Conservation (phyloP, 2,113 vertebrate species). For the Macquaria australasica region DNA sequence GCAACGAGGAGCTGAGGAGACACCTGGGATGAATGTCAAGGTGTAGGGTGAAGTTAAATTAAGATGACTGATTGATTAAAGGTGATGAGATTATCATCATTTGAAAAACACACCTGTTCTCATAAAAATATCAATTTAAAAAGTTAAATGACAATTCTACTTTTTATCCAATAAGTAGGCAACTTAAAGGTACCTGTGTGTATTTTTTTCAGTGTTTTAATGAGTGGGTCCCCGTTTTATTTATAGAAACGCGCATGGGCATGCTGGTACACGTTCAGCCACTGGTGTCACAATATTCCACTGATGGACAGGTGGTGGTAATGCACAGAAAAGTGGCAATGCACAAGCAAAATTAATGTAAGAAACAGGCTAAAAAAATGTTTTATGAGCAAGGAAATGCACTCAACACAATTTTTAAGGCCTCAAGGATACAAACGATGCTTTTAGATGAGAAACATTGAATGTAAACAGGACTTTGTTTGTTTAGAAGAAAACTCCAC, state of each 20-base stretch:
- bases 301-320: not conserved
- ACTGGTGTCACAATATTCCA: not conserved
- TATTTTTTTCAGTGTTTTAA: not conserved
- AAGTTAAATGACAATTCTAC: not conserved
- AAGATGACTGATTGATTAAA: not conserved
- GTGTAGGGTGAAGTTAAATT: not conserved
- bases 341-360: not conserved
- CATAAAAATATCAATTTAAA: not conserved
- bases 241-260: not conserved
- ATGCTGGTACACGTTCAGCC: not conserved
- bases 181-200: not conserved
- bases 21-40: not conserved
- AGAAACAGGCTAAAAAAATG: too few species aligned
- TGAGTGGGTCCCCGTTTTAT: not conserved
- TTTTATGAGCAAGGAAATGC: not conserved
- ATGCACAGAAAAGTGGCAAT: not conserved
- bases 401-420: not conserved
- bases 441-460: not conserved
- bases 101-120: not conserved
- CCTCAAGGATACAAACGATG: not conserved
- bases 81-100: not conserved
- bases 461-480: not conserved
- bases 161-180: not conserved
- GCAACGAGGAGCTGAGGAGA: not conserved
- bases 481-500: not conserved